Conservation (phyloP, 2,113 vertebrate genomes). For the Astatoreochromis straeleni region DNA sequence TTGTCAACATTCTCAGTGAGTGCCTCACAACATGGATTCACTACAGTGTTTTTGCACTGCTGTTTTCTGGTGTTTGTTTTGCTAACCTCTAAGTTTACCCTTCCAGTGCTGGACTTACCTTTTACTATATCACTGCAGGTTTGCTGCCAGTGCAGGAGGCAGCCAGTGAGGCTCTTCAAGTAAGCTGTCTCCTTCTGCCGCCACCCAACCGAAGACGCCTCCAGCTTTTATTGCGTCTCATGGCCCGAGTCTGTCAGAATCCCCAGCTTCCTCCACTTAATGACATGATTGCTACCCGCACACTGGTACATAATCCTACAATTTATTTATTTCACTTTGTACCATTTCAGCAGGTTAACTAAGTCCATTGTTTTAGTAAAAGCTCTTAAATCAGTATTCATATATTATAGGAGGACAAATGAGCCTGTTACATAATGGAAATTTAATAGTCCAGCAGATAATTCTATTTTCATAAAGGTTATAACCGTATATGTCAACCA, state of each 20-base stretch:
- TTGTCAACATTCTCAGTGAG: constrained; percentile 67
- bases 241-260: constrained; percentile 59
- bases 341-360: not conserved
- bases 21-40: not conserved
- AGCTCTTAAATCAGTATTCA: not conserved
- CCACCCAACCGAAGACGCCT: constrained; percentile 59
- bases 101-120: not conserved
- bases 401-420: not conserved
- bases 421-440: not conserved
- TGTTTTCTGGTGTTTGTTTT: not conserved
- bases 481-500: not conserved
- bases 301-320: constrained; percentile 38
- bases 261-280: constrained; percentile 51
- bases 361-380: not conserved
- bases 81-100: not conserved
- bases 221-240: constrained; percentile 60
- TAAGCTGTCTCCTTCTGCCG: constrained; percentile 55
- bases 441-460: not conserved
- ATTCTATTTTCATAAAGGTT: not conserved
- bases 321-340: not conserved
- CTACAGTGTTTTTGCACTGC: not conserved
- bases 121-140: constrained; percentile 28
- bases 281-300: constrained; percentile 49
- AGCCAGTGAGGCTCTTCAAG: constrained; percentile 53
- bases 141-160: constrained; percentile 39